Conservation (phyloP, 1,140 invertebrate genomes). For the Bradynema listronoti region DNA sequence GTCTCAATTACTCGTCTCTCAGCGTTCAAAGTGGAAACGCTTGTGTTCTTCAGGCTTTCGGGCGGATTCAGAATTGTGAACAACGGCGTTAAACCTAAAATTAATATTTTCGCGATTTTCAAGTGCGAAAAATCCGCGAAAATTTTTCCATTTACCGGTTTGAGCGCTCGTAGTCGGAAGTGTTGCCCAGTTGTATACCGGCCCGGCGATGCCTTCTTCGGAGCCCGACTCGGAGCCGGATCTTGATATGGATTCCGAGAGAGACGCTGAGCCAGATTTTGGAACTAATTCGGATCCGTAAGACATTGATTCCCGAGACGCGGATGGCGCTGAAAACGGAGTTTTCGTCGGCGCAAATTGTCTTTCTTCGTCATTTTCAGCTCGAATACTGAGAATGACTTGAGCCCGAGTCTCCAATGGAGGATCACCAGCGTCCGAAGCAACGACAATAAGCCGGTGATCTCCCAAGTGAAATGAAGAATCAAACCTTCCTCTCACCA, state of each 20-base stretch:
- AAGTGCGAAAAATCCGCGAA: too few species aligned
- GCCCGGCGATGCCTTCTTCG: background rate
- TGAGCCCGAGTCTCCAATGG: slow-evolving; percentile 41
- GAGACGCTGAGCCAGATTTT: background rate
- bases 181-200: too few species aligned
- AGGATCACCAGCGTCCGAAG: slow-evolving; percentile 50
- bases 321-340: slow-evolving; percentile 1
- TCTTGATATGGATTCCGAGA: background rate
- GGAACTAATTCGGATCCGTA: background rate
- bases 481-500: slow-evolving; percentile 52
- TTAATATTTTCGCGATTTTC: too few species aligned
- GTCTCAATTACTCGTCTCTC: too few species aligned
- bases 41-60: too few species aligned
- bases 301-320: background rate
- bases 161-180: background rate
- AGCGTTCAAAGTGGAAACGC: too few species aligned
- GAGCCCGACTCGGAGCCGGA: slow-evolving; percentile 3
- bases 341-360: slow-evolving; percentile 12
- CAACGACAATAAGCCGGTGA: slow-evolving; percentile 33
- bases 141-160: too few species aligned
- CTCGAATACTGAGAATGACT: slow-evolving; percentile 40
- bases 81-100: too few species aligned
- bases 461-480: slow-evolving; percentile 51
- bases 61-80: too few species aligned
- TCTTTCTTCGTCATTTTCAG: too few species aligned